phyloP scores from a whole-genome alignment of 1,140 invertebrate genomes.

The Agrilus planipennis region DNA sequence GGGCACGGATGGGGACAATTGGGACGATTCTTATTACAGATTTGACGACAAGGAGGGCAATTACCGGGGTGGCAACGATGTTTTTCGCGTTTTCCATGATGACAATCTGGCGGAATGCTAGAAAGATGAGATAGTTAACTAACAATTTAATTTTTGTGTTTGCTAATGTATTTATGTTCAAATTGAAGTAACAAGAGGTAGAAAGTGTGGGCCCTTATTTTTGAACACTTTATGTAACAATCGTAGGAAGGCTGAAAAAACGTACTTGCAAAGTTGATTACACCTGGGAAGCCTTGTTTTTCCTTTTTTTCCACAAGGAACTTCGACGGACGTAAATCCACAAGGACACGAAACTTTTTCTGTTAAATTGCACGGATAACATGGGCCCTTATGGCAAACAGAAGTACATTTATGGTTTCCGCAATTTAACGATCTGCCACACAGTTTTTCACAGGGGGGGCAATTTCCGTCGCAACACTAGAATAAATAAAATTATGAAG shows the following conservation, averaged over 20 bases:
- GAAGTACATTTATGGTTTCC: constrained; percentile 81
- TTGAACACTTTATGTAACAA: too few relatives aligned
- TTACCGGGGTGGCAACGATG: constrained; percentile 81
- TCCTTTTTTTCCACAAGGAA: constrained; percentile 76
- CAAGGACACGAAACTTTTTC: constrained; percentile 73
- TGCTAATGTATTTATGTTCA: background rate
- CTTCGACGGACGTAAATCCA: constrained; percentile 61
- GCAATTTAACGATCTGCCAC: constrained; percentile 70
- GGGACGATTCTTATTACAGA: constrained; percentile 49
- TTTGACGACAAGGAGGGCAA: constrained; percentile 71
- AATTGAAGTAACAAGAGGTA: too few relatives aligned
- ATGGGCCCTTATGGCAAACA: constrained; percentile 77
- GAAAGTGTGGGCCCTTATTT: background rate
- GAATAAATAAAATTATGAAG: constrained; percentile 14
- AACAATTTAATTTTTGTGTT: background rate
- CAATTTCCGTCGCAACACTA: constrained; percentile 77
- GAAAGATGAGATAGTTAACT: constrained; percentile 8
- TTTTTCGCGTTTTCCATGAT: constrained; percentile 55
- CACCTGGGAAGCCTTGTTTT: constrained; percentile 69
- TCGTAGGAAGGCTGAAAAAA: too few relatives aligned
- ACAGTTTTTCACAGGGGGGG: constrained; percentile 77
- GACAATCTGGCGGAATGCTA: constrained; percentile 62
- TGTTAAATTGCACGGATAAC: constrained; percentile 77
- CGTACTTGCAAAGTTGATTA: constrained; percentile 54
- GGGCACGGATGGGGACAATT: constrained; percentile 69